Evolutionary conservation across 1,140 invertebrate genomes (phyloP), one percentile per base, ranked within the genome.

Genomic region (Drosophila rufa): DNA sequence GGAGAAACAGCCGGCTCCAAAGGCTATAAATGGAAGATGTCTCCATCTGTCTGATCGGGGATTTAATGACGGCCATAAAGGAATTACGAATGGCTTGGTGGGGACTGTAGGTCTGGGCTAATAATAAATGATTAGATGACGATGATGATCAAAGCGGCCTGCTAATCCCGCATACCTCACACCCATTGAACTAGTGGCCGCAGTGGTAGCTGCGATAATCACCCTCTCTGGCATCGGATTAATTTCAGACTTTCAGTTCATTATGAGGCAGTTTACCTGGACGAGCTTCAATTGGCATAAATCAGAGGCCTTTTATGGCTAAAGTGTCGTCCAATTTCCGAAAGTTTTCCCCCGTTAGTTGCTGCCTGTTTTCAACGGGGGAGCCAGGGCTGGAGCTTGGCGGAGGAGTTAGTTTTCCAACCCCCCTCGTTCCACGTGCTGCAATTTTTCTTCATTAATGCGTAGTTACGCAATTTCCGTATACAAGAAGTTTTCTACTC

Each of bases 371-470:
- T 66, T 60, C 19, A 51, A 65, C 19, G 17, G 42, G 45, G 48
- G 59, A 45, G 14, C 50, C 53, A 58, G 19, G 12, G 2, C 14
- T 15, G 40, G 15, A 14, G 17, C 8, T 22, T 19, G 19, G 19
- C 11, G 36, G 53, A 40, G 53, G 53, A 22, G 46, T 45, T 40
- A 47, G 79, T 75, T 75, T 75, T 64, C 30, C 64, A 22, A 17
- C 33, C 75, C 14, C 25, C 12, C 19, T 38, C 14, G 22, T 50
- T 25, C 30, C 33, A 9, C 48, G 62, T 47, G 2, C 15, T 75
- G 65, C 69, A 85, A 85, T 90, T 90, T 89, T 90, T 89, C 85
- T 90, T 85, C 85, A 89, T 89, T 89, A 89, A 85, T 85, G 85
- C 65, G 82, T 90, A 90, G 85, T 89, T 89, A 84, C 85, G 80